Evolutionary conservation across 2,888 invertebrate genomes (phyloP).

Genomic region (Polydrusus pterygomalis): DNA sequence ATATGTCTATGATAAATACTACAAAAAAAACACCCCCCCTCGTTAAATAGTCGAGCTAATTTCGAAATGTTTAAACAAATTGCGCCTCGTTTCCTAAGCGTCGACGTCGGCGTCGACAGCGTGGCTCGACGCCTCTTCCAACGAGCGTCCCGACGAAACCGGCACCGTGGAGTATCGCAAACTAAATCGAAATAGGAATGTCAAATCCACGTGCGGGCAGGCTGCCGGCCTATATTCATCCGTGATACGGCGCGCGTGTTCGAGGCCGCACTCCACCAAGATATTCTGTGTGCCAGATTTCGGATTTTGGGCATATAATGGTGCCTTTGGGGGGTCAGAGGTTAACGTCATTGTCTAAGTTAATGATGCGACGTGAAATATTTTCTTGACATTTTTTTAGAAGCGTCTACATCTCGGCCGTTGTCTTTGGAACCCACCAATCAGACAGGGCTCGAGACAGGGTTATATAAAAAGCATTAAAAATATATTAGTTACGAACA

Average conservation of each 20-base stretch:
- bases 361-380: not conserved
- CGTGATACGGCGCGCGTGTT: slow-evolving; percentile 47
- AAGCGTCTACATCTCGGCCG: too few species aligned
- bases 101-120: slow-evolving; percentile 42
- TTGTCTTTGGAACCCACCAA: too few species aligned
- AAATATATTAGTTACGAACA: too few species aligned
- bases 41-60: not conserved
- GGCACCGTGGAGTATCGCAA: slow-evolving; percentile 48
- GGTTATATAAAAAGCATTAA: too few species aligned
- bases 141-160: slow-evolving; percentile 45
- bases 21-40: not conserved
- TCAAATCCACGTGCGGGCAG: slow-evolving; percentile 76
- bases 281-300: slow-evolving; percentile 32
- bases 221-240: slow-evolving; percentile 50
- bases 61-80: not conserved
- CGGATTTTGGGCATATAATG: slow-evolving; percentile 4
- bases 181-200: slow-evolving; percentile 76
- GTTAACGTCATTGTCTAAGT: slow-evolving; percentile 17
- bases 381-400: not conserved
- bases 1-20: not conserved
- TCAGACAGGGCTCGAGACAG: too few species aligned
- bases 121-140: slow-evolving; percentile 33
- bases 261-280: slow-evolving; percentile 42
- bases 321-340: slow-evolving; percentile 24
- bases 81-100: slow-evolving; percentile 11